Evolutionary conservation across 2,113 vertebrate genomes (phyloP), one percentile per base, ranked within the genome.

Genomic region (Vulpes vulpes): DNA sequence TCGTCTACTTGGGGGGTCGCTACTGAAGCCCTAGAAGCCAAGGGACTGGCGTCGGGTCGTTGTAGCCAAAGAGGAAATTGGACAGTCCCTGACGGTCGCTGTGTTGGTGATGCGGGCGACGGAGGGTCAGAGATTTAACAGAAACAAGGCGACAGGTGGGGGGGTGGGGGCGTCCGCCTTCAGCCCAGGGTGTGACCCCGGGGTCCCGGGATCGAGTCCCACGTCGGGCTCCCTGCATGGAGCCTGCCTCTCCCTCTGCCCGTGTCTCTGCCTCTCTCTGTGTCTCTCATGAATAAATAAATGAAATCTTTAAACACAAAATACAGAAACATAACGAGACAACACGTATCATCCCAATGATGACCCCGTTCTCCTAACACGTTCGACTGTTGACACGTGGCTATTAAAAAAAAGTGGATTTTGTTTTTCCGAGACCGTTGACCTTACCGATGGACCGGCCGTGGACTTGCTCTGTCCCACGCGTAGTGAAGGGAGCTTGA

Each of bases 391-490:
- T 32, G 5, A 23, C 5, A 32, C 32, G 43, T 35, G 43, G 3
- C 17, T 79, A 88, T 69, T 32, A 43, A 12, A 49, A 32, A 35
- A 19, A 35, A 32, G 71, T 38, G 35, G 17, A 55, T 73, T 35
- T 60, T 64, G 17, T 38, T 82, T 49, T 85, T 30, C 60, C n/a
- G n/a, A 79, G 38, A 62, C n/a, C 11, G 32, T 82, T 60, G n/a
- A 38, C 12, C 22, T 11, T 51, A 20, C 17, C 38, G 64, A n/a
- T 23, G 12, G 30, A 81, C 30, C 11, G 11, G 27, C 69, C 74
- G 80, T 74, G 87, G 43, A 97, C 74, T 95, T 38, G 87, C 17
- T 76, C 2, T 89, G 6, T 93, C 19, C 67, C 11, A 16, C 60
- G 76, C 5, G n/a, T 93, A 35, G 3, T 8, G 53, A 86, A 49